Percentiles rank a stretch among this genome's conserved stretches.
Evolutionary conservation across 2,797 vertebrate genomes (phyloP).

Genomic region (Sebastes wilsoni): DNA sequence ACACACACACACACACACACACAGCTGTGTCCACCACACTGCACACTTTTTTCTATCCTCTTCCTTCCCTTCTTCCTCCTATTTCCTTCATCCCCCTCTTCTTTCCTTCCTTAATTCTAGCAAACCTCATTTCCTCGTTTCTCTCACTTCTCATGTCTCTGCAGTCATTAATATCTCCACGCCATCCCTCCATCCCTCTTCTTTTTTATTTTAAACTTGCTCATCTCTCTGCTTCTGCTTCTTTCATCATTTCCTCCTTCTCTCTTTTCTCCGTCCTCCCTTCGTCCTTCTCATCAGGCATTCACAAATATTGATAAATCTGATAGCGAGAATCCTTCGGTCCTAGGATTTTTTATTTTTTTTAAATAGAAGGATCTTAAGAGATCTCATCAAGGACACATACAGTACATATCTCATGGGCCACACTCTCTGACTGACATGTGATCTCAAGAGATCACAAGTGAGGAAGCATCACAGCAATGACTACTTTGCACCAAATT

Average conservation of each 20-base stretch:
- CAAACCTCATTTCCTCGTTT: background rate
- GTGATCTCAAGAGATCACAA: conserved; percentile 5
- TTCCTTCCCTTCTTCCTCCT: background rate
- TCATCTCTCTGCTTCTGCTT: conserved; percentile 19
- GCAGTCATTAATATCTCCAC: conserved; percentile 14
- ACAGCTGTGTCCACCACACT: background rate
- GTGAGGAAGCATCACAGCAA: conserved; percentile 3
- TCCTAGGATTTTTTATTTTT: background rate
- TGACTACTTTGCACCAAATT: background rate
- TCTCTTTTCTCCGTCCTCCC: background rate
- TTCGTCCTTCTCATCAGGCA: conserved; percentile 18
- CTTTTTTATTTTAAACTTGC: conserved; percentile 12
- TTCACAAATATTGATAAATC: conserved; percentile 47
- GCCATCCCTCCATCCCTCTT: background rate
- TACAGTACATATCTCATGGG: background rate
- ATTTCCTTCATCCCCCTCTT: background rate
- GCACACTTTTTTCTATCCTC: background rate
- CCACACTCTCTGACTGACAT: background rate
- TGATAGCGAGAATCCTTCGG: background rate
- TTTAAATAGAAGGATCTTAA: background rate
- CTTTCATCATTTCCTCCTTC: conserved; percentile 34
- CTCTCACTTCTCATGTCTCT: conserved; percentile 5
- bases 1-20: background rate
- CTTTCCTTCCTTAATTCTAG: conserved; percentile 18
- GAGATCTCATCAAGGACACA: background rate